A percentile compares a stretch with the other conserved stretches of the same genome.
Conservation (phyloP, 2,888 invertebrate species). For the Diaphora mendica region DNA sequence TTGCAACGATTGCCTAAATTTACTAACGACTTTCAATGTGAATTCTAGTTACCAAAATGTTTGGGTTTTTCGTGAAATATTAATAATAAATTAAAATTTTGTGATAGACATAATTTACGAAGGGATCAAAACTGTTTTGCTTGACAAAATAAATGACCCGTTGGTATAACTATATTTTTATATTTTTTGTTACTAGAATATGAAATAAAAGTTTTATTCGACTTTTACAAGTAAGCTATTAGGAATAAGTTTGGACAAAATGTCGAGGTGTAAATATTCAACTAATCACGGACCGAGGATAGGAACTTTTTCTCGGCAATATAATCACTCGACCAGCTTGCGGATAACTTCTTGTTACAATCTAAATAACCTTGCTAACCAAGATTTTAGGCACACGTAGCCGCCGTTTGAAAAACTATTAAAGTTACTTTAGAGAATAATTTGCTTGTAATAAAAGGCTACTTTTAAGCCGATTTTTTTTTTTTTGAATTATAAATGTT, state of each 20-base stretch:
- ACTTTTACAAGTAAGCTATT: background rate
- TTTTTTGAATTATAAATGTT: background rate
- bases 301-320: background rate
- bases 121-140: too few relatives aligned
- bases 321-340: background rate
- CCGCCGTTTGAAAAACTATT: background rate
- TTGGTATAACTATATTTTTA: background rate
- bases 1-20: conserved; percentile 28
- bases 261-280: background rate
- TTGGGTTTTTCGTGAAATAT: too few relatives aligned
- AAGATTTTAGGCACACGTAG: background rate
- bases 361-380: background rate
- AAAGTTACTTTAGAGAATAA: background rate
- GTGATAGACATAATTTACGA: too few relatives aligned
- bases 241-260: background rate
- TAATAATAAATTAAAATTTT: too few relatives aligned
- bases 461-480: background rate
- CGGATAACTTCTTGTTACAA: background rate
- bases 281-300: background rate
- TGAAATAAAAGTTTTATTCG: background rate
- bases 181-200: background rate
- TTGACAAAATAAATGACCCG: background rate
- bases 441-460: background rate
- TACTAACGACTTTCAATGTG: background rate
- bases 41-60: background rate